These are phyloP conservation scores for Harpalus rubripes DNA, from an alignment of 2,888 invertebrate species.

Conservation along the genomic window DNA sequence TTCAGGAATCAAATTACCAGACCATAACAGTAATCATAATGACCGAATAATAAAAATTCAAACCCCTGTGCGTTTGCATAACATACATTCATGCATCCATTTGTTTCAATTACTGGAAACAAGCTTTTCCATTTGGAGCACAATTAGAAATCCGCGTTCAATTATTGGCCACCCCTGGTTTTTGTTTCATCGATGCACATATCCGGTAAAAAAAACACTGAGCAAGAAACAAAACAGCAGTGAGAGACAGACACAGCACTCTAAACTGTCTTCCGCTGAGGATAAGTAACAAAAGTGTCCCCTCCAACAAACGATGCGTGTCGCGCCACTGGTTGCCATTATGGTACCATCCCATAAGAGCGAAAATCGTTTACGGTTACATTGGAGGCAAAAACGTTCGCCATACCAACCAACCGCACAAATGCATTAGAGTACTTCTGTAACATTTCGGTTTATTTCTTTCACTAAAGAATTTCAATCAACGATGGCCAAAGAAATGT, in stretches of 20 bases:
- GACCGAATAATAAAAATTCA: constrained; percentile 22
- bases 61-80: neutral
- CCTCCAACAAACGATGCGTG: constrained; percentile 62
- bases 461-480: constrained; percentile 61
- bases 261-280: constrained; percentile 63
- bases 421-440: constrained; percentile 64
- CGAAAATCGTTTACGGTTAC: neutral
- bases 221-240: constrained; percentile 53
- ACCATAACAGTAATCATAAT: constrained; percentile 42
- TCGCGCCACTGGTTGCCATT: constrained; percentile 21
- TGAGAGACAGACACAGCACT: constrained; percentile 53
- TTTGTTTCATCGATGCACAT: constrained; percentile 54
- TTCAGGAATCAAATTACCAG: constrained; percentile 43
- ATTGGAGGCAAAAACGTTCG: constrained; percentile 33
- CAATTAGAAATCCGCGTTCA: constrained; percentile 45
- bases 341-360: neutral
- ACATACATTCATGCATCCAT: constrained; percentile 36
- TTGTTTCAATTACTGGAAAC: constrained; percentile 49
- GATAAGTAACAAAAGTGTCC: constrained; percentile 63
- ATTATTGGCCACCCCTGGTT: constrained; percentile 53
- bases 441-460: constrained; percentile 64
- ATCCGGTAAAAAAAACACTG: constrained; percentile 52
- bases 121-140: constrained; percentile 39
- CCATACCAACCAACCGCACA: constrained; percentile 59
- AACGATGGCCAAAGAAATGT: constrained; percentile 60